Evolutionary conservation across 2,113 vertebrate genomes (phyloP), one percentile per base, ranked within the genome.

Genomic region (Brachirus orientalis): DNA sequence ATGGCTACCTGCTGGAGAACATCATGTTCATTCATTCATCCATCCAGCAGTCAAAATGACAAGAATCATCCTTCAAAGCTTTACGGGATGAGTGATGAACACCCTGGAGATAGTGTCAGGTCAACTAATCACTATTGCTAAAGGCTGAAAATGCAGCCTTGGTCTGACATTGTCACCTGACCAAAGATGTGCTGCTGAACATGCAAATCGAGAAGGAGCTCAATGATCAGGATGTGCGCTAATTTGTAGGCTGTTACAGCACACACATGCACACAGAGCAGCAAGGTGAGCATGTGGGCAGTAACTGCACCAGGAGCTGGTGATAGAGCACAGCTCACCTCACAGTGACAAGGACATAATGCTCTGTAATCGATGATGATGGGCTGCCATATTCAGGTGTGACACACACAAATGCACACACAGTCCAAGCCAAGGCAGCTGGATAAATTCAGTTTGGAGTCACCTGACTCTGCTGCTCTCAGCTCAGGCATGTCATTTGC

Each of bases 311-410:
- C 8, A 9, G 33, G 16, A 63, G 22, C 18, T 0, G 2, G 20
- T 28, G 0, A 36, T 17, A 57, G 50, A 48, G 55, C 17, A 67
- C 48, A 55, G 58, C 8, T 45, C 44, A 33, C 35, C 53, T 72
- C 48, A n/a, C 55, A 28, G 28, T 33, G 14, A 20, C 61, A 61
- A 76, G 74, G 77, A 86, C 80, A 83, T 64, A 19, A 63, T 84
- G 78, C 8, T 35, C 59, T 72, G 51, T 75, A 79, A 79, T 62
- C 72, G 63, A 85, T 79, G 75, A 45, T 63, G 65, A 83, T 67
- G 64, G 62, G 28, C 45, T 66, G 16, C 43, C 44, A 68, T 7
- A 2, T 35, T 75, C 56, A 74, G 69, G 68, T 79, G 69, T 37
- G 43, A 47, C 46, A 55, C 33, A 50, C 45, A 69, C 20, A 58